phyloP scores from a whole-genome alignment of 1,140 invertebrate genomes.

The Frieseomelitta varia region DNA sequence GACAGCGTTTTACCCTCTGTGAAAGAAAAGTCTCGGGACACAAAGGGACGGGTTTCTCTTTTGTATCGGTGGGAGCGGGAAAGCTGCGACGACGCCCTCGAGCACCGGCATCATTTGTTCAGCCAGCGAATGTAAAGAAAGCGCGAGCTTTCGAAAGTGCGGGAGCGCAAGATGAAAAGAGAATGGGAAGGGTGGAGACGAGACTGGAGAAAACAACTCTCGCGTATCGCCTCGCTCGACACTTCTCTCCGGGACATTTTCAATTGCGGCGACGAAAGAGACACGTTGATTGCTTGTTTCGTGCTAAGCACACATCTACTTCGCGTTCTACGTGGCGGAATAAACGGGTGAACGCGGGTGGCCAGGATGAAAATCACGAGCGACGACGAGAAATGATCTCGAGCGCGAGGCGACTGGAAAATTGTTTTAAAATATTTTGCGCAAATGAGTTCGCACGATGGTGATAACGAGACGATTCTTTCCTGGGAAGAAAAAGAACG shows the following conservation, averaged over 20 bases:
- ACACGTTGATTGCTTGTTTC: slow-evolving; percentile 15
- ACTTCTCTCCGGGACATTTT: not conserved
- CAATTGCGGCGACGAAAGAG: slow-evolving; percentile 21
- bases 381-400: too few relatives aligned
- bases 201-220: slow-evolving; percentile 18
- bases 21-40: not conserved
- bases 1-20: not conserved
- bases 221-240: slow-evolving; percentile 29
- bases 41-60: not conserved
- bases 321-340: not conserved
- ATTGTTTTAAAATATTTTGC: too few relatives aligned
- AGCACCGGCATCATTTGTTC: slow-evolving; percentile 34
- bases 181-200: not conserved
- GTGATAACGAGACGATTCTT: too few relatives aligned
- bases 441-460: too few relatives aligned
- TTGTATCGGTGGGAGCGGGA: slow-evolving; percentile 15
- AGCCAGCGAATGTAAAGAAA: slow-evolving; percentile 17
- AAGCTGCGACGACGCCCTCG: slow-evolving; percentile 8
- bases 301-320: not conserved
- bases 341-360: too few relatives aligned
- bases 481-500: too few relatives aligned
- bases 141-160: slow-evolving; percentile 8
- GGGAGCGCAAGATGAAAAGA: not conserved
- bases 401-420: too few relatives aligned
- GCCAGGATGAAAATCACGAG: too few relatives aligned